Evolutionary conservation across 2,113 vertebrate species (phyloP).

Genomic region (Strigops habroptila): DNA sequence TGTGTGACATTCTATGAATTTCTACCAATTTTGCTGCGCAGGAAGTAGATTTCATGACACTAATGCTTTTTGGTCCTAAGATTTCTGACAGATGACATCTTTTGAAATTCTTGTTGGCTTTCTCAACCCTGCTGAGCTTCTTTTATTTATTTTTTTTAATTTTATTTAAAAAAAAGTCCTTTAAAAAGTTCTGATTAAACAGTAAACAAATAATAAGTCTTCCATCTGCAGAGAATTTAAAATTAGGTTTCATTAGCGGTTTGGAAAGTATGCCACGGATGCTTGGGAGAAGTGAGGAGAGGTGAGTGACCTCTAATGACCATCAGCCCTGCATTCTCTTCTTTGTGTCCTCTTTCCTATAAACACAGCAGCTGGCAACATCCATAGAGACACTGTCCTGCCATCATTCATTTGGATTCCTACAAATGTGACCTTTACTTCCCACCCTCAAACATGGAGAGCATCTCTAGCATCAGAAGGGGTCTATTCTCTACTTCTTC

Average conservation of each 20-base stretch:
- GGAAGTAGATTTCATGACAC: not conserved
- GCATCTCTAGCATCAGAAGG: not conserved
- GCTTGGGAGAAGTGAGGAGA: not conserved
- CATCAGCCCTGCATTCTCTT: not conserved
- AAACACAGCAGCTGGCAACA: not conserved
- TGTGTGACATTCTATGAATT: not conserved
- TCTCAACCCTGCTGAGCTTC: not conserved
- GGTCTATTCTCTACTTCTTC: not conserved
- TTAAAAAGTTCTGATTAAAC: not conserved
- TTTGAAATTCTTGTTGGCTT: not conserved
- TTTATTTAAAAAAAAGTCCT: not conserved
- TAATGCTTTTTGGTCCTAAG: not conserved
- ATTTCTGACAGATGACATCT: conserved; percentile 2
- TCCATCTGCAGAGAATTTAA: conserved; percentile 19
- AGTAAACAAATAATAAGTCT: not conserved
- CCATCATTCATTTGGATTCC: not conserved
- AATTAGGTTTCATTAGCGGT: not conserved
- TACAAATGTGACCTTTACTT: not conserved
- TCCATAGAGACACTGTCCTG: not conserved
- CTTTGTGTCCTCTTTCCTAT: not conserved
- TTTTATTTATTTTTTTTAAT: not conserved
- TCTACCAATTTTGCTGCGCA: not conserved
- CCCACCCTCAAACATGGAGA: not conserved
- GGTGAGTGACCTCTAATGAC: not conserved
- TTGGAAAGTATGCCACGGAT: not conserved